Percentiles rank a stretch among this genome's conserved stretches.
Conservation (phyloP, 2,797 vertebrate species). For the Staurois parvus region DNA sequence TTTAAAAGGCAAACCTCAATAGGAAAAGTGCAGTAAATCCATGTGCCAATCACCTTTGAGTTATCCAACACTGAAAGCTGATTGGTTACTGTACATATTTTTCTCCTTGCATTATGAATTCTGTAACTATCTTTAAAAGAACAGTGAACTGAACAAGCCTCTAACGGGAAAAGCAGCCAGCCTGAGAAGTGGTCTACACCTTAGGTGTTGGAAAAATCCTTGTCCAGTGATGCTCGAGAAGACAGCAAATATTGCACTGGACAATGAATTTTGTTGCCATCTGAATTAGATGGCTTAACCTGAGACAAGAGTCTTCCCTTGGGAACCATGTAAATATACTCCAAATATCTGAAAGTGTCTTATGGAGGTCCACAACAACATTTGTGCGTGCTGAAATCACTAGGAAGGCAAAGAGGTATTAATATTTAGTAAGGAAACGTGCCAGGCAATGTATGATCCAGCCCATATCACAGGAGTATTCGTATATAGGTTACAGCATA, state of each 20-base stretch:
- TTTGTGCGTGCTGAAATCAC: constrained; percentile 25
- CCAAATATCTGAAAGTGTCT: not conserved
- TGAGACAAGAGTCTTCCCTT: constrained; percentile 21
- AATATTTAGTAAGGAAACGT: constrained; percentile 18
- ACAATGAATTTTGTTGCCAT: not conserved
- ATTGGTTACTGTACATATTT: not conserved
- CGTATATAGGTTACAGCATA: constrained; percentile 49
- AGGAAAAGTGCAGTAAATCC: too few species aligned
- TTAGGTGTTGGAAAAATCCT: not conserved
- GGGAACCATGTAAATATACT: not conserved
- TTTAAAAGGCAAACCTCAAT: too few species aligned
- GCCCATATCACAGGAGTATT: constrained; percentile 8
- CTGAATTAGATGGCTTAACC: constrained; percentile 1
- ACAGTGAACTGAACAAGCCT: too few species aligned
- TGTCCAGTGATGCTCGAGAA: not conserved
- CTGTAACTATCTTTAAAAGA: too few species aligned
- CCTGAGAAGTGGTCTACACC: not conserved
- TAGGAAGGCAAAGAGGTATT: constrained; percentile 37
- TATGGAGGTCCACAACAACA: not conserved
- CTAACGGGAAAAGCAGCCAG: not conserved
- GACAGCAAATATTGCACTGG: constrained; percentile 15
- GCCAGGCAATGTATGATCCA: constrained; percentile 23
- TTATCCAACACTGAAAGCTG: not conserved
- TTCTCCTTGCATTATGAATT: not conserved
- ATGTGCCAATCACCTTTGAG: too few species aligned